Evolutionary conservation across 2,888 invertebrate genomes (phyloP), one percentile per base, ranked within the genome.

Genomic region (Sinodicranocentrus sp.): DNA sequence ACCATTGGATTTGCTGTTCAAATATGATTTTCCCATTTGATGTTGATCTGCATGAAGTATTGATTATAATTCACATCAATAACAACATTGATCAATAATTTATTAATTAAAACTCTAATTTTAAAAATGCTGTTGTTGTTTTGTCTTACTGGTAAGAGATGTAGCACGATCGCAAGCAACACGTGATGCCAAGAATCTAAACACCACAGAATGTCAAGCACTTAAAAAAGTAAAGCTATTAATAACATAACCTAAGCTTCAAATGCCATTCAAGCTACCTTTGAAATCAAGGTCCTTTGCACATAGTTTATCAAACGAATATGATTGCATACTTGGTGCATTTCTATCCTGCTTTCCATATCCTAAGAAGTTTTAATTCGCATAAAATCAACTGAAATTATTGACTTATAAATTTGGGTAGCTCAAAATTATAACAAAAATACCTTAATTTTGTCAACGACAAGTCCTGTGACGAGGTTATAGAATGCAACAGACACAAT

Each of bases 391-490:
- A n/a, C n/a, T n/a, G n/a, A n/a, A n/a, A n/a, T n/a, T n/a, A n/a
- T n/a, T n/a, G n/a, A n/a, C 13, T 39, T 39, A 39, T 8, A 39
- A 48, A 48, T 48, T 10, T n/a, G 2, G 48, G n/a, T 33, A 3
- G 33, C 33, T 6, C n/a, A 48, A n/a, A 48, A 48, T 48, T 48
- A 15, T 48, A 48, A n/a, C 2, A 10, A 48, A 10, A 48, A 13
- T 59, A 78, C 78, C 78, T 33, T 28, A 33, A 78, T 57, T 70
- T 71, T 71, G 19, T 78, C 78, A 26, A 78, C 78, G 23, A 71
- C 78, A n/a, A 70, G 21, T n/a, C 70, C 78, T 15, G 78, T 78
- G 21, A 78, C 25, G 23, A 78, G 21, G 52, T 78, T 71, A 39
- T 78, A 78, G 44, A 78, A 78, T 8, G 70, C 28, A 0, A 71